These are phyloP conservation scores for Lordiphosa mommai DNA, from an alignment of 1,140 invertebrate species.

Conservation along the genomic window DNA sequence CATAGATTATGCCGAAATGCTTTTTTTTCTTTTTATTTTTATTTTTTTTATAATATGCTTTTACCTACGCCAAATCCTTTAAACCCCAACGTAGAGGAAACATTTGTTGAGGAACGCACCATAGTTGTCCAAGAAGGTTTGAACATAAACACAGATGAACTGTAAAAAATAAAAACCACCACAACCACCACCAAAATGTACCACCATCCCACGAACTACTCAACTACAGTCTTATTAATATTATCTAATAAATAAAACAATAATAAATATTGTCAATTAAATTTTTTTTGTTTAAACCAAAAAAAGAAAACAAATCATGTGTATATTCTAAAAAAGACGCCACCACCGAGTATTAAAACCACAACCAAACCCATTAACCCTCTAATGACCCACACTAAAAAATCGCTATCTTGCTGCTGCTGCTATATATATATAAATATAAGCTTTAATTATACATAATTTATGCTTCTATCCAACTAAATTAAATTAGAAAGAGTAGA, in stretches of 20 bases:
- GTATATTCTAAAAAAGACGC: slow-evolving; percentile 74
- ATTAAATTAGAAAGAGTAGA: slow-evolving; percentile 41
- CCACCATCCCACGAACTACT: slow-evolving; percentile 62
- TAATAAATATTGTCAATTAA: slow-evolving; percentile 75
- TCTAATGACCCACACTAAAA: slow-evolving; percentile 50
- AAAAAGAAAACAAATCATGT: slow-evolving; percentile 57
- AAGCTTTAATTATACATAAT: slow-evolving; percentile 53
- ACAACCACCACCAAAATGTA: slow-evolving; percentile 25
- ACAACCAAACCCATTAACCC: slow-evolving; percentile 39
- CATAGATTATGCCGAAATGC: slow-evolving; percentile 17
- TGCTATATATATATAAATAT: slow-evolving; percentile 36
- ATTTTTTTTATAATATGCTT: slow-evolving; percentile 56
- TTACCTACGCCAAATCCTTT: slow-evolving; percentile 49
- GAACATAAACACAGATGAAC: slow-evolving; percentile 76
- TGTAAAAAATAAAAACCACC: slow-evolving; percentile 58
- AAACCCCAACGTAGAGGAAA: slow-evolving; percentile 70
- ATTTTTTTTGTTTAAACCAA: slow-evolving; percentile 48
- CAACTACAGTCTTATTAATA: slow-evolving; percentile 64
- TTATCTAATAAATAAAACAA: slow-evolving; percentile 45
- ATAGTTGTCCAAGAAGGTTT: slow-evolving; percentile 79
- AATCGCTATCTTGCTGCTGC: slow-evolving; percentile 46
- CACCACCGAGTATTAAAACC: slow-evolving; percentile 28
- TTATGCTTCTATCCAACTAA: slow-evolving; percentile 38
- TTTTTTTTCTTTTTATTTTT: slow-evolving; percentile 52
- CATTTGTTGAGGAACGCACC: slow-evolving; percentile 78